These are phyloP conservation scores for Volucella inanis DNA, from an alignment of 2,888 invertebrate species.

Conservation along the genomic window DNA sequence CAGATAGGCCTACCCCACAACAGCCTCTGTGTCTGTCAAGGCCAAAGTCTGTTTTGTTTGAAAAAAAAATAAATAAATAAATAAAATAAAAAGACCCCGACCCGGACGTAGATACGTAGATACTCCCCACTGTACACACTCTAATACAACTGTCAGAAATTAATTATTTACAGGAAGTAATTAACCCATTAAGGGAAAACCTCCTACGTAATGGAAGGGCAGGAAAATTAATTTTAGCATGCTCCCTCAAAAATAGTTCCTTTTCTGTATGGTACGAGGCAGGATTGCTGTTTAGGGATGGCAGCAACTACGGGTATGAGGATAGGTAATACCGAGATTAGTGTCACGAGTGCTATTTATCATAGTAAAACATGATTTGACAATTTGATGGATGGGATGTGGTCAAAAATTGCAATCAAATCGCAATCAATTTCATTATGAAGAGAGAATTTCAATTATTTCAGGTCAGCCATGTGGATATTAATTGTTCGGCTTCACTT, in stretches of 20 bases:
- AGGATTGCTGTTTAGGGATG: background rate
- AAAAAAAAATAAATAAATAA: too few relatives aligned
- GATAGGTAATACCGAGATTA: background rate
- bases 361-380: conserved; percentile 29
- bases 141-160: conserved; percentile 44
- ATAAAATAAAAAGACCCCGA: background rate
- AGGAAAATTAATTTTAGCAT: conserved; percentile 8
- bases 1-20: background rate
- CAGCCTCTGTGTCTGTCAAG: background rate
- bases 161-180: conserved; percentile 70
- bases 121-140: background rate
- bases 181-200: conserved; percentile 63
- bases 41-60: conserved; percentile 19
- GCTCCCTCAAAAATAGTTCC: conserved; percentile 11
- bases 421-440: conserved; percentile 35
- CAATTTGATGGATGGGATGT: conserved; percentile 52
- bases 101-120: background rate
- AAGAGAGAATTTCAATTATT: conserved; percentile 55
- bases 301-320: background rate
- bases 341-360: conserved; percentile 14
- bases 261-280: background rate
- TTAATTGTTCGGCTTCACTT: conserved; percentile 5
- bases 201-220: background rate
- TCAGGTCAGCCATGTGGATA: conserved; percentile 4
- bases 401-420: conserved; percentile 56